phyloP scores from a whole-genome alignment of 2,113 vertebrate genomes.

The Gymnocephalus cernua region DNA sequence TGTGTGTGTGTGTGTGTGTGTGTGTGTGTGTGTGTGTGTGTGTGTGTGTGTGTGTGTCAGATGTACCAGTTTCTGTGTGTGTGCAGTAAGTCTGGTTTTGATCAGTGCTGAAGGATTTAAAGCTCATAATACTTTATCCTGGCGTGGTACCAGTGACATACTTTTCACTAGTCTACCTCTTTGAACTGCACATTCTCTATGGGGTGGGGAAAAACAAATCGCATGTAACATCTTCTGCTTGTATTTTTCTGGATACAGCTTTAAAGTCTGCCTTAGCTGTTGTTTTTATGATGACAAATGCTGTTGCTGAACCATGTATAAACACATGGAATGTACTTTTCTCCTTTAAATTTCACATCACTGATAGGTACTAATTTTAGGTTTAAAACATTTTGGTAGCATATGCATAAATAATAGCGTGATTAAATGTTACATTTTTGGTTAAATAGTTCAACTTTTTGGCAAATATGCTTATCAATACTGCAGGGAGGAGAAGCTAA shows the following conservation, averaged over 20 bases:
- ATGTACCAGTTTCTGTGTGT: constrained; percentile 36
- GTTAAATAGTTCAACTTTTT: neutral
- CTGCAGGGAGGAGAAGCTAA: neutral
- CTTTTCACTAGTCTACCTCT: constrained; percentile 64
- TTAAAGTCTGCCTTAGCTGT: constrained; percentile 26
- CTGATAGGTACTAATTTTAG: neutral
- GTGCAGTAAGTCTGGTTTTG: constrained; percentile 64
- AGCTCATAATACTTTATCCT: constrained; percentile 73
- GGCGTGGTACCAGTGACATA: constrained; percentile 78
- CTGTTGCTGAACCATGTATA: constrained; percentile 16
- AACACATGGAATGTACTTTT: neutral
- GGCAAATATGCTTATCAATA: neutral
- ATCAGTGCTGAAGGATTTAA: constrained; percentile 77
- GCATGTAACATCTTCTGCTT: constrained; percentile 39
- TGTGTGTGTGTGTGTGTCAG: constrained; percentile 2
- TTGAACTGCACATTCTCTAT: constrained; percentile 62
- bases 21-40: constrained; percentile 24
- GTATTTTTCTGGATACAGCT: constrained; percentile 21
- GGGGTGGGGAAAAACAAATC: constrained; percentile 26
- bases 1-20: constrained; percentile 12
- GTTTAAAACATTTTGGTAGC: neutral
- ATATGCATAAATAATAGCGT: neutral
- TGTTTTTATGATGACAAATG: constrained; percentile 18
- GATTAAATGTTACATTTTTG: neutral
- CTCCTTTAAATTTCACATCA: neutral